Percentiles rank a stretch among this genome's conserved stretches.
These are phyloP conservation scores for Thymelicus sylvestris DNA, from an alignment of 2,888 invertebrate species.

Conservation along the genomic window DNA sequence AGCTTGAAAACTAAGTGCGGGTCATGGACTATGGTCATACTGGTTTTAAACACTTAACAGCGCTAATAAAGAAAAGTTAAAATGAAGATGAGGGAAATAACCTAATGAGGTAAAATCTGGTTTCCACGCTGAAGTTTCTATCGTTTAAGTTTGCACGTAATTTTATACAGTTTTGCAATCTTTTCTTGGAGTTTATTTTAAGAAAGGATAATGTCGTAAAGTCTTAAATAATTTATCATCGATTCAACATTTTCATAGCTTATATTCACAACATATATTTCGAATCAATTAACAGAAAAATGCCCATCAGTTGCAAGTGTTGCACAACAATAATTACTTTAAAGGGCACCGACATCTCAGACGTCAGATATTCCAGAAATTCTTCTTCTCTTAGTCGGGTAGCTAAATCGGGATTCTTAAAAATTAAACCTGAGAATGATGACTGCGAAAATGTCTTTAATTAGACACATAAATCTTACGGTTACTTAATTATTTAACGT, in stretches of 20 bases:
- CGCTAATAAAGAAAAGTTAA: constrained; percentile 19
- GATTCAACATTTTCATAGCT: no score
- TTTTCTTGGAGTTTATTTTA: neutral
- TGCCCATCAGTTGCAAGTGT: neutral
- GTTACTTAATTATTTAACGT: neutral
- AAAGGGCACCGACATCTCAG: constrained; percentile 17
- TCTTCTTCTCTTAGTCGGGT: constrained; percentile 3
- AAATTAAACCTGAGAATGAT: constrained; percentile 19
- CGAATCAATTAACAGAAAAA: no score
- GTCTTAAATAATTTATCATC: no score
- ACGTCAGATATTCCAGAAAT: constrained; percentile 29
- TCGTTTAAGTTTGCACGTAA: constrained; percentile 10
- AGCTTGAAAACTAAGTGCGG: neutral
- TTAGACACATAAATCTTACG: constrained; percentile 22
- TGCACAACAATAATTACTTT: neutral
- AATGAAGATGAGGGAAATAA: neutral
- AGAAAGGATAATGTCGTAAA: no score
- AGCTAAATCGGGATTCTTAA: constrained; percentile 21
- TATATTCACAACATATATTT: no score
- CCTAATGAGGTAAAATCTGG: constrained; percentile 22
- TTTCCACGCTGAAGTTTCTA: neutral
- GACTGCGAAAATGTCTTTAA: constrained; percentile 22
- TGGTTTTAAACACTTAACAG: constrained; percentile 14
- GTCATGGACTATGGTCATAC: constrained; percentile 10
- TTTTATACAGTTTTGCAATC: neutral